These are phyloP conservation scores for Antechinus stuartii DNA, from an alignment of 2,113 vertebrate species.

Conservation along the genomic window DNA sequence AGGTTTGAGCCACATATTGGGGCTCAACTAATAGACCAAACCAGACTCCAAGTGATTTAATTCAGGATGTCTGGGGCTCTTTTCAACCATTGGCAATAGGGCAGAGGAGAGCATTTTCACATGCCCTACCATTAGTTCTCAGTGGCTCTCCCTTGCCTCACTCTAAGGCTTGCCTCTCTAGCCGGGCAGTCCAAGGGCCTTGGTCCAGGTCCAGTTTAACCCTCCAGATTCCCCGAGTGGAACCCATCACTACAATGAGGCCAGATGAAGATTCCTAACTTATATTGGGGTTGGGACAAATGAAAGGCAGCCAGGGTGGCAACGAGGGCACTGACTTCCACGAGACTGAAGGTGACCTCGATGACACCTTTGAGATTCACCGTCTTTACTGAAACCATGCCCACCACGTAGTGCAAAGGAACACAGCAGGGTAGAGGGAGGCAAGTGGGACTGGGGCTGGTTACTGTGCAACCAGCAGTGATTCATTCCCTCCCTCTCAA, in stretches of 20 bases:
- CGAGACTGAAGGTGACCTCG: neutral
- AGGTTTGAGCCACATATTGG: neutral
- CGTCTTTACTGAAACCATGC: neutral
- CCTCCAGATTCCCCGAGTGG: neutral
- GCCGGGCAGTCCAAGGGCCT: too few relatives aligned
- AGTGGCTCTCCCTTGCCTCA: neutral
- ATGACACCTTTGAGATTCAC: neutral
- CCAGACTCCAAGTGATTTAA: neutral
- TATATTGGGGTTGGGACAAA: neutral
- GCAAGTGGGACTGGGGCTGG: neutral
- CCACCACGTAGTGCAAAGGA: neutral
- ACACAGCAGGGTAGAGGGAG: neutral
- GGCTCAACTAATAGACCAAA: neutral
- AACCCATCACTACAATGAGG: neutral
- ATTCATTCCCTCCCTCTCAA: constrained; percentile 6
- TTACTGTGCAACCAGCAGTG: neutral
- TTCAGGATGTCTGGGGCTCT: neutral
- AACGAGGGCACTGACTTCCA: neutral
- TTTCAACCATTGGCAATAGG: neutral
- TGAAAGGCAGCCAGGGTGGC: neutral
- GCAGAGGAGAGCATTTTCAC: neutral
- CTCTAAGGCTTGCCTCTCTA: neutral
- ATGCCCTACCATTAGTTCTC: too few relatives aligned
- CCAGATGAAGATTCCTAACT: neutral
- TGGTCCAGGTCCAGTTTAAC: neutral